Base-by-base conservation (phyloP, 2,113 vertebrate species). In the Ptilonorhynchus violaceus region DNA sequence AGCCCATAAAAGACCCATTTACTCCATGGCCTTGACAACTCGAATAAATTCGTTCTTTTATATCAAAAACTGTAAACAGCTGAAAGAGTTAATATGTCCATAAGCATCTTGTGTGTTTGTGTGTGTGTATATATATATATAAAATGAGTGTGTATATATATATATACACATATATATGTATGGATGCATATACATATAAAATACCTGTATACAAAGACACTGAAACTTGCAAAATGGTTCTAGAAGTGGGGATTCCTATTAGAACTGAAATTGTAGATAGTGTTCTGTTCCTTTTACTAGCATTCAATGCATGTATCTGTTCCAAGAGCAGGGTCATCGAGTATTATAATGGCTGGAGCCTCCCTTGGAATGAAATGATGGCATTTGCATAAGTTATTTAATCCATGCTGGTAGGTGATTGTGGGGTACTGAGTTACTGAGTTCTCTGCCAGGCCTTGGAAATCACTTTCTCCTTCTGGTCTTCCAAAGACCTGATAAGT, bases 241-340 rank as follows among this genome's bases (percentile, higher is more conserved):
- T 3, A 19, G n/a, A 37, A 42, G 4, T 9, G n/a, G 16, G 24
- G 16, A 4, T 37, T 79, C 3, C 0, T 15, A 3, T 11, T 2
- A 7, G 14, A 69, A 18, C 7, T 66, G 55, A 4, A 60, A 7
- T 1, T 24, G 37, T 13, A 9, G 27, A n/a, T 58, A 0, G 0
- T 27, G 9, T 5, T 44, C 10, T 39, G 24, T 41, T 62, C 24
- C n/a, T 52, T 18, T 25, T 67, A 19, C 7, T 15, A 5, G 8
- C 27, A 15, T 13, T 59, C 18, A 35, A 14, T 35, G 16, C 11
- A 4, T 67, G 4, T 3, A 1, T 24, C 10, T 90, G 30, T 25
- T 35, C 42, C 3, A 2, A 7, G 73, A 42, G 37, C 21, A 58
- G 33, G 9, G 30, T 16, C 41, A 12, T 10, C 0, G 3, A 25